Conservation (phyloP, 2,888 invertebrate species). For the Branchellion lobata region DNA sequence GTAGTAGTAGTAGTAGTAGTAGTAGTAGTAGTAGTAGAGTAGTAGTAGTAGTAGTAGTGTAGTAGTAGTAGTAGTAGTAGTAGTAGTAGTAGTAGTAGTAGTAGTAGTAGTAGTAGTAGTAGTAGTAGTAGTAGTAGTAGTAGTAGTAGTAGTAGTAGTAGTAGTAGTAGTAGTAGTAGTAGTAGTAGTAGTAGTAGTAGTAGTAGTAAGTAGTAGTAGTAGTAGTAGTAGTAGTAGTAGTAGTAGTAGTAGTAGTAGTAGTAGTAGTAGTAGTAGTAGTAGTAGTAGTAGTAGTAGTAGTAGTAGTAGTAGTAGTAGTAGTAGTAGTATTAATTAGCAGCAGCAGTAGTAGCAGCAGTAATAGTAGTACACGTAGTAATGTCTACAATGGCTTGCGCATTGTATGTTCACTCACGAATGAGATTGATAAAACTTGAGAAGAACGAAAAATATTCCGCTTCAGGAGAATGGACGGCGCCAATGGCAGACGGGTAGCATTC, state of each 20-base stretch:
- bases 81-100: not conserved
- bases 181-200: conserved; percentile 29
- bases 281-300: too few relatives aligned
- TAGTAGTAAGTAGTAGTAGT: conserved; percentile 29
- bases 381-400: too few relatives aligned
- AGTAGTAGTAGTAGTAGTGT: not conserved
- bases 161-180: conserved; percentile 29
- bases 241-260: conserved; percentile 23
- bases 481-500: too few relatives aligned
- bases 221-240: conserved; percentile 23
- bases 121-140: conserved; percentile 29
- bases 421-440: too few relatives aligned
- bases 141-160: conserved; percentile 29
- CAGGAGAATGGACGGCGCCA: too few relatives aligned
- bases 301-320: too few relatives aligned
- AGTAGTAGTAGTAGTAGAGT: not conserved
- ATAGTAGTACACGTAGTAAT: too few relatives aligned
- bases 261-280: too few relatives aligned
- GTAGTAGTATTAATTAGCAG: too few relatives aligned
- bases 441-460: too few relatives aligned
- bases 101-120: not conserved
- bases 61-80: not conserved
- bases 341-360: too few relatives aligned
- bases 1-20: not conserved
- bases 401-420: too few relatives aligned